Base-by-base conservation (phyloP, 2,113 vertebrate species). In the Leucopternis melanops region DNA sequence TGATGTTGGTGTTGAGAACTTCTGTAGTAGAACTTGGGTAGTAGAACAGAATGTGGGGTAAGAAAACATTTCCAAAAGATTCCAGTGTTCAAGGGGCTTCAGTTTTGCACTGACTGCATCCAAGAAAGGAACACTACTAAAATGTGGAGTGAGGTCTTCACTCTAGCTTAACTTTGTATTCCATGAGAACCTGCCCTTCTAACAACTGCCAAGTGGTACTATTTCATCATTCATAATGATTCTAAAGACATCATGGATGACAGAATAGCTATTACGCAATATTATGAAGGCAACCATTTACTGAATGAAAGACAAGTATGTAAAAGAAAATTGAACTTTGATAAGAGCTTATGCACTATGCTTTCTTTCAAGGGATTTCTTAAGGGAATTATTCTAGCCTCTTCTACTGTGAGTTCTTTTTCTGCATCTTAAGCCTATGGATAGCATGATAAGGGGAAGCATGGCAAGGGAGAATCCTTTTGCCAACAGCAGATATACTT, bases 361-460 rank as follows among this genome's bases (percentile, higher is more conserved):
- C 91, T 90, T 94, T 95, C 89, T 95, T 91, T 85, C 86, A 95
- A 90, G 94, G 95, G 96, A 96, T 97, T 94, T 97, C 96, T 97
- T 97, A 96, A 96, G 97, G 96, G 93, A 96, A 97, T 96, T 95
- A 93, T 25, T 96, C 74, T 95, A 89, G 77, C 80, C 95, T 97
- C 84, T 96, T 94, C 91, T 97, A 94, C 92, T 92, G 72, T 82
- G 90, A 94, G 87, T 95, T 93, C 79, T 92, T 92, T 69, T 79
- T 86, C 73, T 95, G 62, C 89, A 91, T 97, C 95, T 89, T 96
- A 94, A 85, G 91, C 93, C 86, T 94, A 84, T 80, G 90, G 92
- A 93, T 94, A 92, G 97, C 92, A 92, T 88, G 92, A 57, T 74
- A 80, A 88, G 74, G 89, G 67, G 88, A 97, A 88, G 95, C 92